A percentile compares a stretch with the other conserved stretches of the same genome.
phyloP scores from a whole-genome alignment of 2,113 vertebrate genomes.

The Syngnathoides biaculeatus region DNA sequence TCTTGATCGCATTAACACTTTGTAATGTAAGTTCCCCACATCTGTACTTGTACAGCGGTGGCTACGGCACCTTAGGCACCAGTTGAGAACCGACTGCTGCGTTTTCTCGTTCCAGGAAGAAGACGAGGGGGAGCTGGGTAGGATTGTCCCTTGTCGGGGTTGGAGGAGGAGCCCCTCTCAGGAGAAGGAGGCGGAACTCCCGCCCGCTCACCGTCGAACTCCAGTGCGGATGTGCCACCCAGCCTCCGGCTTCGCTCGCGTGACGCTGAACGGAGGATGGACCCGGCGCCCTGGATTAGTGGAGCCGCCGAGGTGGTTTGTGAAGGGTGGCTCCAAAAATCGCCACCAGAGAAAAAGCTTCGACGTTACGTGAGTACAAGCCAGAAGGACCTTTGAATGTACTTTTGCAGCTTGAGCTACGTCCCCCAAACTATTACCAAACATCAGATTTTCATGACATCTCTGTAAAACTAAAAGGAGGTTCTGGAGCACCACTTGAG shows the following conservation, averaged over 20 bases:
- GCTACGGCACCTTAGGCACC: no score
- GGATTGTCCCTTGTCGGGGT: constrained; percentile 42
- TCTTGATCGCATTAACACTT: no score
- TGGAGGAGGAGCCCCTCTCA: constrained; percentile 11
- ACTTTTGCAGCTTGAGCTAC: no score
- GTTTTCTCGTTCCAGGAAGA: constrained; percentile 8
- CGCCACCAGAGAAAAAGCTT: constrained; percentile 90
- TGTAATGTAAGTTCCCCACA: no score
- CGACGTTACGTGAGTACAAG: constrained; percentile 85
- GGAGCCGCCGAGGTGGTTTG: constrained; percentile 82
- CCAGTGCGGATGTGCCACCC: constrained; percentile 10
- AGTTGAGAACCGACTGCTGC: no score
- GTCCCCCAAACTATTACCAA: no score
- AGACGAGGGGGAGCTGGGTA: constrained; percentile 33
- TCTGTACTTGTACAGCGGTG: no score
- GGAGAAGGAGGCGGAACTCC: constrained; percentile 40
- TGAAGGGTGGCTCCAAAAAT: constrained; percentile 91
- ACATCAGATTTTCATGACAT: no score
- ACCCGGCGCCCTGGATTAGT: constrained; percentile 44
- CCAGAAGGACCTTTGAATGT: no score
- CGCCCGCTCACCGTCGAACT: constrained; percentile 4
- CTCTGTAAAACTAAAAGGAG: no score
- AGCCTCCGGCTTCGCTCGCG: neutral
- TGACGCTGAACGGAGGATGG: neutral
- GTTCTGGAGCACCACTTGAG: no score